A percentile compares a stretch with the other conserved stretches of the same genome.
Conservation (phyloP, 2,797 vertebrate genomes). For the Synanceia verrucosa region DNA sequence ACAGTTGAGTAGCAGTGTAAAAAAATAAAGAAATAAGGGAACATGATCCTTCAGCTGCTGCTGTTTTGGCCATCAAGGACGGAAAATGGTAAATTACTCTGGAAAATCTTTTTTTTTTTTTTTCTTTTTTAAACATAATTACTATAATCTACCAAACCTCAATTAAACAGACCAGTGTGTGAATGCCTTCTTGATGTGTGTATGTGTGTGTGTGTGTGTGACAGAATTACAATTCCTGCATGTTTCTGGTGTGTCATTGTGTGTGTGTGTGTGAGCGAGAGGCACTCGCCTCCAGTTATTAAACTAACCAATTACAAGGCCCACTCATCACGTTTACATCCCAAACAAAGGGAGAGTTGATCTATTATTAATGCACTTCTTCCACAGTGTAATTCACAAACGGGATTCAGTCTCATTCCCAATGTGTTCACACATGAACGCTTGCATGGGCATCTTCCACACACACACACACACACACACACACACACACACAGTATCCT, state of each 20-base stretch:
- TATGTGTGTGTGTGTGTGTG: constrained; percentile 16
- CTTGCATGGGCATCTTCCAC: neutral
- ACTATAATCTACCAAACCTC: constrained; percentile 68
- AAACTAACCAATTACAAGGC: constrained; percentile 62
- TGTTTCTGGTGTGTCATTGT: constrained; percentile 46
- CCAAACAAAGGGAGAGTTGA: constrained; percentile 56
- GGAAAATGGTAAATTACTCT: constrained; percentile 60
- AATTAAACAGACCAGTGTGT: constrained; percentile 61
- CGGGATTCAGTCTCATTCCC: neutral
- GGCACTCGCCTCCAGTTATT: constrained; percentile 46
- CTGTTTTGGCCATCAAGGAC: constrained; percentile 54
- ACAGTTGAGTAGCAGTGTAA: neutral
- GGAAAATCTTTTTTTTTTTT: constrained; percentile 69
- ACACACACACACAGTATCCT: neutral
- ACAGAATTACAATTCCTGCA: constrained; percentile 45
- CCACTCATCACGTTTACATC: constrained; percentile 54
- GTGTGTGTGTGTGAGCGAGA: constrained; percentile 6
- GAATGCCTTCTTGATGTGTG: constrained; percentile 52
- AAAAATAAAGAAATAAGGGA: neutral
- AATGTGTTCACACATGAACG: constrained; percentile 23
- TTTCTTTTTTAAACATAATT: constrained; percentile 71
- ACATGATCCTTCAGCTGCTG: constrained; percentile 15
- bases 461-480: constrained; percentile 9
- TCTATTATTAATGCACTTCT: constrained; percentile 61
- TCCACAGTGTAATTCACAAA: constrained; percentile 44